Base-by-base conservation (phyloP, 2,113 vertebrate genomes). In the Stegostoma tigrinum region DNA sequence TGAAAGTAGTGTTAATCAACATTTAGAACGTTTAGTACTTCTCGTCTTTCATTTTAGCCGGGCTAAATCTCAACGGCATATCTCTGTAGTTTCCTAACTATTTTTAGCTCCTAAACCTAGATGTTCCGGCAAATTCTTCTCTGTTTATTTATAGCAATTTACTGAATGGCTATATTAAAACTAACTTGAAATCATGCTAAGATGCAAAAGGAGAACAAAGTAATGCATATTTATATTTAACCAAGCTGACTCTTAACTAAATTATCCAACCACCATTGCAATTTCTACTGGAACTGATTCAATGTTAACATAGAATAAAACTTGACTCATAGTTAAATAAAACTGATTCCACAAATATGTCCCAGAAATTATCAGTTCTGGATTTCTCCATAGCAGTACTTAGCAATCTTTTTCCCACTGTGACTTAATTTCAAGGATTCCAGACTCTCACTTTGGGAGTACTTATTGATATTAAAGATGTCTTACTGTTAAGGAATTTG, bases 81-180 rank as follows among this genome's bases (percentile, higher is more conserved):
- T 89, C 48, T 61, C 87, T 94, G 93, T 95, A 95, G 52, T 95
- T 95, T 95, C 67, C 68, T 75, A 68, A 30, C 38, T 52, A 95
- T 48, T 72, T 52, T 8, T 72, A 95, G 42, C 21, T 23, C 3
- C n/a, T 10, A 7, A 93, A 48, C 7, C 23, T 15, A 52, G 45
- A 27, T 30, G 27, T n/a, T 72, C 27, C 42, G 19, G 42, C 42
- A 52, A 61, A 75, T 52, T 61, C 87, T n/a, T 90, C 87, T 90
- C 94, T 52, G 45, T 95, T 95, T 72, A 38, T 21, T 48, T 4
- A 70, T 38, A 66, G 21, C 30, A 8, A 66, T 0, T 61, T 91
- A 91, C 30, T 34, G 61, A 66, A 66, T 42, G 38, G 19, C 19
- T 45, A 83, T 83, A 45, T 83, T 83, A 45, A 83, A 83, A 83